A percentile compares a stretch with the other conserved stretches of the same genome.
These are phyloP conservation scores for Drosophila virilis DNA, from an alignment of 1,140 invertebrate genomes.

Conservation along the genomic window DNA sequence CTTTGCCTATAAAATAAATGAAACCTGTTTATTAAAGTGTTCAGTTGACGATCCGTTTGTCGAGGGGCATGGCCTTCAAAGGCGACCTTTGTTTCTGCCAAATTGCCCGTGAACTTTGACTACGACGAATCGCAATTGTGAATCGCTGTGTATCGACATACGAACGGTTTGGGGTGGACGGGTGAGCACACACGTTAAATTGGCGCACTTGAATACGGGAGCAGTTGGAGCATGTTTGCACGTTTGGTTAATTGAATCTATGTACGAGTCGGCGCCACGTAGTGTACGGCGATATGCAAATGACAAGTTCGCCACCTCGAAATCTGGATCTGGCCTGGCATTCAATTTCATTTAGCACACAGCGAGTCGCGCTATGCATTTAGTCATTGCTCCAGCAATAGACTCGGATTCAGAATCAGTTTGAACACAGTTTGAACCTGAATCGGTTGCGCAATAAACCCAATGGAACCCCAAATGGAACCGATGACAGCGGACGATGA, in stretches of 20 bases:
- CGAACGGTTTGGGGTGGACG: not conserved
- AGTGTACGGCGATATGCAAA: slow-evolving; percentile 32
- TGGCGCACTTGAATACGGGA: slow-evolving; percentile 1
- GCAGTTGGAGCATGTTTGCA: slow-evolving; percentile 14
- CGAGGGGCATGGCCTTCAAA: not conserved
- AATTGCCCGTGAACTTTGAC: slow-evolving; percentile 52
- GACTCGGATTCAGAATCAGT: not conserved
- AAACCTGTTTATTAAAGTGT: slow-evolving; percentile 24
- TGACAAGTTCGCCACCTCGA: slow-evolving; percentile 22
- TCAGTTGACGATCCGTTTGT: slow-evolving; percentile 2
- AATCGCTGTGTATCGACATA: not conserved
- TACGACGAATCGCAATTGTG: slow-evolving; percentile 22
- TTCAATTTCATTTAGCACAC: not conserved
- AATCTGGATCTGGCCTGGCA: not conserved
- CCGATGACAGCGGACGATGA: slow-evolving; percentile 19
- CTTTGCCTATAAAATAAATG: slow-evolving; percentile 1
- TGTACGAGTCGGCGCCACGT: slow-evolving; percentile 3
- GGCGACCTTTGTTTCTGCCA: slow-evolving; percentile 41
- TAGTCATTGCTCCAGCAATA: slow-evolving; percentile 7
- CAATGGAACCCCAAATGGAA: not conserved
- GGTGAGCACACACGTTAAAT: not conserved
- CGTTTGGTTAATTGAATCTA: slow-evolving; percentile 41
- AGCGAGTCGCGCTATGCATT: not conserved
- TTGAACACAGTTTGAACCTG: no score
- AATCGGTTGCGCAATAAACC: not conserved